phyloP scores from a whole-genome alignment of 2,797 vertebrate species.

The Sebastes dallii region DNA sequence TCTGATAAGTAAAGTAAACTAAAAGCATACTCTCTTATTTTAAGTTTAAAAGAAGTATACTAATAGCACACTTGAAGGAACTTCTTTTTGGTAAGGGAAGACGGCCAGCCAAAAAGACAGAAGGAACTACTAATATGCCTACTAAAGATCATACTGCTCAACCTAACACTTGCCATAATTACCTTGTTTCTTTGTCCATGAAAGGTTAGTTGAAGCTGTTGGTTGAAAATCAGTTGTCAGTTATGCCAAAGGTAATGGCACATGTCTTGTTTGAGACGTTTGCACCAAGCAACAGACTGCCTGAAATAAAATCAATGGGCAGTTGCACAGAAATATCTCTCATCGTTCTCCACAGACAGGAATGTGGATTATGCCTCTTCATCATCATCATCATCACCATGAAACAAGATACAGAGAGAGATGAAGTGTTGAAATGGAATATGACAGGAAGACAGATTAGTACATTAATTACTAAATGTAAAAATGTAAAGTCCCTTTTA shows the following conservation, averaged over 20 bases:
- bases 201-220: background rate
- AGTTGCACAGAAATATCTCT: constrained; percentile 21
- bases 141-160: background rate
- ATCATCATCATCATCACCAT: background rate
- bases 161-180: background rate
- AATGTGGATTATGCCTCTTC: background rate
- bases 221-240: constrained; percentile 6
- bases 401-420: background rate
- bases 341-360: constrained; percentile 20
- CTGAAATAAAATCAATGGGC: constrained; percentile 1
- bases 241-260: background rate
- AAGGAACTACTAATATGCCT: too few species aligned
- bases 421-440: constrained; percentile 8
- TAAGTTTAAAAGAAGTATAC: too few species aligned
- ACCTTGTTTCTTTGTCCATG: constrained; percentile 4
- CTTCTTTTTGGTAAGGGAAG: too few species aligned
- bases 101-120: too few species aligned
- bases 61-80: too few species aligned
- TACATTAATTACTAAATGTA: background rate
- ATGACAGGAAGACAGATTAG: constrained; percentile 12
- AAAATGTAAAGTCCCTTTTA: background rate
- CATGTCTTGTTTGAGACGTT: background rate
- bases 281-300: background rate
- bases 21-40: too few species aligned
- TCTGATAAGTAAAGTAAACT: too few species aligned